A percentile compares a stretch with the other conserved stretches of the same genome.
Evolutionary conservation across 2,888 invertebrate species (phyloP).

Genomic region (Aphidoletes aphidimyza): DNA sequence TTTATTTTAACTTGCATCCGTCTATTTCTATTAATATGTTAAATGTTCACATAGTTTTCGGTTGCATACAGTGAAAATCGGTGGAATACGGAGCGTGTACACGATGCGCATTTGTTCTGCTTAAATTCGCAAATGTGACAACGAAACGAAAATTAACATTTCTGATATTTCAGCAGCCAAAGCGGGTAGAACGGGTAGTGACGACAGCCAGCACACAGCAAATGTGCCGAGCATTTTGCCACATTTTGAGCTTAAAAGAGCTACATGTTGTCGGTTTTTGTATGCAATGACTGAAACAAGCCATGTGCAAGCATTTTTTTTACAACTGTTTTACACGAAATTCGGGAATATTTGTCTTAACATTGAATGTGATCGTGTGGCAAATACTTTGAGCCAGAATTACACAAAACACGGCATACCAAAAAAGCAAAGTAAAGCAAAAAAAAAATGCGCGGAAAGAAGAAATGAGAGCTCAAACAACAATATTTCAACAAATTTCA

Average conservation of each 20-base stretch:
- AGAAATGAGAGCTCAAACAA: conserved; percentile 26
- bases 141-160: conserved; percentile 48
- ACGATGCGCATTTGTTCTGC: background rate
- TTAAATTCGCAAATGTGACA: conserved; percentile 14
- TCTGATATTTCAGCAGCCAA: conserved; percentile 3
- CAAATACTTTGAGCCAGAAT: too few relatives aligned
- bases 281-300: background rate
- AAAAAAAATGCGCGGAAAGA: background rate
- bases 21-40: conserved; percentile 52
- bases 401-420: background rate
- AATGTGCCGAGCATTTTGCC: background rate
- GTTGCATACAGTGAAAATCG: conserved; percentile 10
- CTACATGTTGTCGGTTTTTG: background rate
- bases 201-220: conserved; percentile 17
- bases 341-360: conserved; percentile 36
- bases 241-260: background rate
- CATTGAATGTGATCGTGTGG: conserved; percentile 11
- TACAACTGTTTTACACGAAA: conserved; percentile 20
- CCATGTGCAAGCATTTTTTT: conserved; percentile 18
- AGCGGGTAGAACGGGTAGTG: background rate
- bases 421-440: background rate
- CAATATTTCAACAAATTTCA: conserved; percentile 46
- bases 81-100: background rate
- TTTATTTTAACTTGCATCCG: background rate
- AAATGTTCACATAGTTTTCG: conserved; percentile 15